Conservation (phyloP, 2,113 vertebrate species). For the Coregonus clupeaformis region DNA sequence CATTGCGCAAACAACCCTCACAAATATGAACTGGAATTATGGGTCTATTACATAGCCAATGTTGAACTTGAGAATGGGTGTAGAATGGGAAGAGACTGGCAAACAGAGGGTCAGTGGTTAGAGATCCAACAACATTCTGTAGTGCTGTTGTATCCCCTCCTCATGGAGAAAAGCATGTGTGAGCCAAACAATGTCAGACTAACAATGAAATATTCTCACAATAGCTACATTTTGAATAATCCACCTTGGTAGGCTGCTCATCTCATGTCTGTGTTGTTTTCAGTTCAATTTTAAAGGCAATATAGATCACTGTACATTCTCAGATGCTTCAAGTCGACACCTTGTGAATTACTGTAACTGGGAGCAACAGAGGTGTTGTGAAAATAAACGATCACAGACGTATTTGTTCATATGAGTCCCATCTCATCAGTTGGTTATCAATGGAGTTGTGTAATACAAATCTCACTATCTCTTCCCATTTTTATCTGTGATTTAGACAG, state of each 20-base stretch:
- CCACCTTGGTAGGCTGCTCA: neutral
- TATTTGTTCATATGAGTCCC: too few relatives aligned
- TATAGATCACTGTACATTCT: neutral
- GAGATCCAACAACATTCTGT: too few relatives aligned
- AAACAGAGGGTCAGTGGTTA: neutral
- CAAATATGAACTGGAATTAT: constrained; percentile 50
- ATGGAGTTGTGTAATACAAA: too few relatives aligned
- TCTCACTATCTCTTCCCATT: too few relatives aligned
- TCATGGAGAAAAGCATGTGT: neutral
- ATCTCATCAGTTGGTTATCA: too few relatives aligned
- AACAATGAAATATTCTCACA: neutral
- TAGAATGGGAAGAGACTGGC: neutral
- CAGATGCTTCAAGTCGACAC: neutral
- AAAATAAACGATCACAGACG: neutral
- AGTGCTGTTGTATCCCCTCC: neutral
- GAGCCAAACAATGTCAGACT: too few relatives aligned
- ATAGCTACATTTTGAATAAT: neutral
- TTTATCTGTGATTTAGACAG: too few relatives aligned
- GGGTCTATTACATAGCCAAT: constrained; percentile 42
- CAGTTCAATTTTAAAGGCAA: neutral
- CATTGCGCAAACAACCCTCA: constrained; percentile 47
- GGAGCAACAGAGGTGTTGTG: neutral
- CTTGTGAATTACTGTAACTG: neutral
- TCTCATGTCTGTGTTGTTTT: neutral
- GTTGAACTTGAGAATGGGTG: neutral